These are phyloP conservation scores for Apogon hyalosoma DNA, from an alignment of 2,797 vertebrate genomes.

Conservation along the genomic window DNA sequence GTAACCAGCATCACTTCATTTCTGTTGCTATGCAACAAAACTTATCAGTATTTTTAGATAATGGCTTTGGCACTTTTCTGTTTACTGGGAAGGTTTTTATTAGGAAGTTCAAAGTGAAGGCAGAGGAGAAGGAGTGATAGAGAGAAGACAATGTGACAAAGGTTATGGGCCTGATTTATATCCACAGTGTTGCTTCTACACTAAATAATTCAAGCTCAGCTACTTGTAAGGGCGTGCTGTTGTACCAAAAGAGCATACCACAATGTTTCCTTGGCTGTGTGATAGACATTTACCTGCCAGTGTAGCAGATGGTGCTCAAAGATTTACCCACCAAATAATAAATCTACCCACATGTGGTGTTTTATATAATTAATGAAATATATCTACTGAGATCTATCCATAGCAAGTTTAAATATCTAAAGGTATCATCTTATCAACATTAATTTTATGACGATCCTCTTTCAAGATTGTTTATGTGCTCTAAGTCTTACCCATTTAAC, in stretches of 20 bases:
- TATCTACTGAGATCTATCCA: too few relatives aligned
- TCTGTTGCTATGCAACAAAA: constrained; percentile 71
- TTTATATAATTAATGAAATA: too few relatives aligned
- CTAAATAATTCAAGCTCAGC: not conserved
- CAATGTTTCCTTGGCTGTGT: not conserved
- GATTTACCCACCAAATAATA: too few relatives aligned
- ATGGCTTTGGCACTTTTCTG: constrained; percentile 30
- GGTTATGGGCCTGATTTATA: not conserved
- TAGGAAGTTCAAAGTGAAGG: constrained; percentile 28
- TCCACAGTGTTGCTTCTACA: not conserved
- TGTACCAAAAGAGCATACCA: not conserved
- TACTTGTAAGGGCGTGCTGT: not conserved
- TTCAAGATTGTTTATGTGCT: too few relatives aligned
- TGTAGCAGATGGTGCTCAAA: too few relatives aligned
- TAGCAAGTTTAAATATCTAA: too few relatives aligned
- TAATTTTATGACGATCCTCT: too few relatives aligned
- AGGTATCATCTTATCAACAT: too few relatives aligned
- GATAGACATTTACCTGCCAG: too few relatives aligned
- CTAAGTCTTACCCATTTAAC: too few relatives aligned
- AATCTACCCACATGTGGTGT: too few relatives aligned
- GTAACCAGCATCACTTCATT: constrained; percentile 21
- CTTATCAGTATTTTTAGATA: constrained; percentile 45
- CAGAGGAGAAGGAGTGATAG: not conserved
- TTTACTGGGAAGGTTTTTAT: constrained; percentile 20
- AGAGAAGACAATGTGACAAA: not conserved